Percentiles rank a stretch among this genome's conserved stretches.
Conservation (phyloP, 2,113 vertebrate species). For the Dromiciops gliroides region DNA sequence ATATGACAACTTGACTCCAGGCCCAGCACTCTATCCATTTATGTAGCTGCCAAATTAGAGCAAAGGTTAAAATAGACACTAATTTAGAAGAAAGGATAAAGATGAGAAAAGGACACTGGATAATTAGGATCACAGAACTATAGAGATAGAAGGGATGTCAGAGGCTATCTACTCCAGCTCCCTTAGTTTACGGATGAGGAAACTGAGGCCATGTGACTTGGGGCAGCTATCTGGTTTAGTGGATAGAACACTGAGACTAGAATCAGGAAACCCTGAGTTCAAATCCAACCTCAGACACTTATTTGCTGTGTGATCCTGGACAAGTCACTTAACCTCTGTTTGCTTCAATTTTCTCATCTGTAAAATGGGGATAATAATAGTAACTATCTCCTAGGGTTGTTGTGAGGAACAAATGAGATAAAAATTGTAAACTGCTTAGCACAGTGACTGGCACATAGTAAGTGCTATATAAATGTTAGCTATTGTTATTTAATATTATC, state of each 20-base stretch:
- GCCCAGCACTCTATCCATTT: neutral
- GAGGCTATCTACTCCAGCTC: neutral
- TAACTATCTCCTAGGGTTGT: no score
- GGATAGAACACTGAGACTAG: neutral
- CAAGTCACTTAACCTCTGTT: no score
- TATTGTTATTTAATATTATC: neutral
- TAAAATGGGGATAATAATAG: no score
- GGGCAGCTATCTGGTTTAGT: neutral
- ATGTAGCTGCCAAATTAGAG: neutral
- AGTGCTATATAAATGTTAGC: neutral
- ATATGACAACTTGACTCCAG: neutral
- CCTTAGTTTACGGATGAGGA: neutral
- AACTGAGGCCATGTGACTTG: neutral
- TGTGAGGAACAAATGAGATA: no score
- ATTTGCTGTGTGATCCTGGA: neutral
- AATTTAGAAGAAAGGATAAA: neutral
- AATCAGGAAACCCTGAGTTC: neutral
- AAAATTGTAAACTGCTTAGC: no score
- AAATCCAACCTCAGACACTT: neutral
- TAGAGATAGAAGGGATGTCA: neutral
- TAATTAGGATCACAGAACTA: neutral
- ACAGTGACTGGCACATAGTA: neutral
- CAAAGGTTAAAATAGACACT: neutral
- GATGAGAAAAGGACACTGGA: neutral
- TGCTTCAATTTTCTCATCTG: no score